A percentile compares a stretch with the other conserved stretches of the same genome.
Evolutionary conservation across 2,113 vertebrate species (phyloP).

Genomic region (Casuarius casuarius): DNA sequence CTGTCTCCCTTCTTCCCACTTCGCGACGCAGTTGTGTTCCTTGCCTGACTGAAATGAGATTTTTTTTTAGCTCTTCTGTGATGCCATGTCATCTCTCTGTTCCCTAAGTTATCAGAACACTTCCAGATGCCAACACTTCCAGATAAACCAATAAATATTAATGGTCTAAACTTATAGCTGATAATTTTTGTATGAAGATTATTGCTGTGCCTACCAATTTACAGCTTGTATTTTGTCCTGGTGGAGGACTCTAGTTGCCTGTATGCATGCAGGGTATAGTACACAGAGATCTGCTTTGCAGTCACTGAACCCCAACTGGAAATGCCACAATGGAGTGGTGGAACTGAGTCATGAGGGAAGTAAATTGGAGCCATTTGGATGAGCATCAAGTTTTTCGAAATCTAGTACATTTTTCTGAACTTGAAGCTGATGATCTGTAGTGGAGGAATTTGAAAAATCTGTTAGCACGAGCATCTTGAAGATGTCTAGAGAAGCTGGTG

Average conservation of each 20-base stretch:
- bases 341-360: background rate
- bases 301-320: background rate
- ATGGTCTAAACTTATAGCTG: background rate
- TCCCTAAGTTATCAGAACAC: background rate
- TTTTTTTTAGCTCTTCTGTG: background rate
- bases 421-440: background rate
- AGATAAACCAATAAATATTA: background rate
- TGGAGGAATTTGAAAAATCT: background rate
- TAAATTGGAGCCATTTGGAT: background rate
- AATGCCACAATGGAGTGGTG: background rate
- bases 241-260: background rate
- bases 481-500: background rate
- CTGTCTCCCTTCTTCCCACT: background rate
- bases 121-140: background rate
- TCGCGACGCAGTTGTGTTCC: background rate
- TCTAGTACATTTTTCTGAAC: background rate
- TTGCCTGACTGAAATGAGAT: background rate
- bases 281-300: background rate
- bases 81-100: background rate
- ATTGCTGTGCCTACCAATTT: background rate
- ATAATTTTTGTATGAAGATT: background rate
- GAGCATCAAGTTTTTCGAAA: fast-evolving
- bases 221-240: background rate
- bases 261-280: too few relatives aligned
- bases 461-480: background rate